Conservation (phyloP, 1,140 invertebrate species). For the Plutomurus gul region DNA sequence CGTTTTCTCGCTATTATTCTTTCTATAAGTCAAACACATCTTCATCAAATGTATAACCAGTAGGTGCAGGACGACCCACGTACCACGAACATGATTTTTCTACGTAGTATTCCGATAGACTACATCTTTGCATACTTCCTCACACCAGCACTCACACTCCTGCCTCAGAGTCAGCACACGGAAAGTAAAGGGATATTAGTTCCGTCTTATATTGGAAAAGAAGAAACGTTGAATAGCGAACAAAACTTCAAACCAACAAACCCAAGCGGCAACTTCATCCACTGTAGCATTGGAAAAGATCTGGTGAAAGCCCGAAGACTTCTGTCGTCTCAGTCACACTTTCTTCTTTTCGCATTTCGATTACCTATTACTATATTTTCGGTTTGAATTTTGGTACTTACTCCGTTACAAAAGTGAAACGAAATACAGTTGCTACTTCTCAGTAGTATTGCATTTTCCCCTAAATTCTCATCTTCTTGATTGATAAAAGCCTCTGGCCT, state of each 20-base stretch:
- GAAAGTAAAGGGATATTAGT: not conserved
- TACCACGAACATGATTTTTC: not conserved
- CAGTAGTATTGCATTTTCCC: not conserved
- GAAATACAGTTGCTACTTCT: too few relatives aligned
- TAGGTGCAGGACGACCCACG: not conserved
- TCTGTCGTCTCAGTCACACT: too few relatives aligned
- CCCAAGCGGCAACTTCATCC: too few relatives aligned
- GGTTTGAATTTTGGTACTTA: not conserved
- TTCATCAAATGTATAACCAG: not conserved
- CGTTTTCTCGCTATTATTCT: not conserved
- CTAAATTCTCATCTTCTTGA: conserved; percentile 40
- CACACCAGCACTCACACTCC: too few relatives aligned
- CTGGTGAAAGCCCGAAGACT: too few relatives aligned
- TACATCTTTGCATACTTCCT: not conserved
- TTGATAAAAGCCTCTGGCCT: conserved; percentile 37
- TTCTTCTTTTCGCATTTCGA: too few relatives aligned
- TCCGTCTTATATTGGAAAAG: not conserved
- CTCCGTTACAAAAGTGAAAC: not conserved
- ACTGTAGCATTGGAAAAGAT: too few relatives aligned
- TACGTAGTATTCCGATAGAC: not conserved
- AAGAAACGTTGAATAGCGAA: not conserved
- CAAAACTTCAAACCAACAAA: too few relatives aligned
- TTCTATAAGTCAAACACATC: not conserved
- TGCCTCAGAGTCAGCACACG: too few relatives aligned
- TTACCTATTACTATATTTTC: not conserved